Evolutionary conservation across 1,140 invertebrate species (phyloP), one percentile per base, ranked within the genome.

Genomic region (Cyrtorhinus lividipennis): DNA sequence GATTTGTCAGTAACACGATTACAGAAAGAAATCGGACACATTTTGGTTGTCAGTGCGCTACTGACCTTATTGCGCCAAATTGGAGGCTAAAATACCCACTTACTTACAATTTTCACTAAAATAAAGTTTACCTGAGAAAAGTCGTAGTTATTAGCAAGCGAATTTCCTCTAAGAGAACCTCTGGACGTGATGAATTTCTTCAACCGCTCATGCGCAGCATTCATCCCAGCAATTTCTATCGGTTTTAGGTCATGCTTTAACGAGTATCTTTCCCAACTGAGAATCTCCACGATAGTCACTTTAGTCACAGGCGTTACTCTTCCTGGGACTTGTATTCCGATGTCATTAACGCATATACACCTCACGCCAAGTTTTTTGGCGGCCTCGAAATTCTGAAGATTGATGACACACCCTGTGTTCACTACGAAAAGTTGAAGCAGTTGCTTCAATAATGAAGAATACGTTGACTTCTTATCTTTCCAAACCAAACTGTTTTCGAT

Each of bases 121-220:
- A n/a, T n/a, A n/a, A n/a, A n/a, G n/a, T n/a, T n/a, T n/a, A 53
- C 48, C 48, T 53, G 48, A 53, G 48, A 22, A 53, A 53, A 53
- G 20, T 22, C 20, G 12, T 5, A 15, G 20, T 53, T 53, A 15
- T 53, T 22, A 8, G 48, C 48, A 12, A 53, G 48, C 3, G 5
- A 13, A 20, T 53, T 53, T 12, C 8, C 18, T 15, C 20, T 22
- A 20, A 53, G 12, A 5, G 5, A 5, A 12, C 18, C 12, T 53
- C 48, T 12, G 20, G 5, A 22, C 5, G 20, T 10, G 10, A 53
- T 20, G 48, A 13, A 53, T 12, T 53, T 53, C 20, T 53, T 53
- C 48, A 53, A 20, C 18, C 20, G 48, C 20, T 53, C 48, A 5
- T 15, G 20, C 10, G 48, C 48, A 10, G 5, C 3, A 13, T 12